Evolutionary conservation across 2,888 invertebrate genomes (phyloP), one percentile per base, ranked within the genome.

Genomic region (Anorthoa munda): DNA sequence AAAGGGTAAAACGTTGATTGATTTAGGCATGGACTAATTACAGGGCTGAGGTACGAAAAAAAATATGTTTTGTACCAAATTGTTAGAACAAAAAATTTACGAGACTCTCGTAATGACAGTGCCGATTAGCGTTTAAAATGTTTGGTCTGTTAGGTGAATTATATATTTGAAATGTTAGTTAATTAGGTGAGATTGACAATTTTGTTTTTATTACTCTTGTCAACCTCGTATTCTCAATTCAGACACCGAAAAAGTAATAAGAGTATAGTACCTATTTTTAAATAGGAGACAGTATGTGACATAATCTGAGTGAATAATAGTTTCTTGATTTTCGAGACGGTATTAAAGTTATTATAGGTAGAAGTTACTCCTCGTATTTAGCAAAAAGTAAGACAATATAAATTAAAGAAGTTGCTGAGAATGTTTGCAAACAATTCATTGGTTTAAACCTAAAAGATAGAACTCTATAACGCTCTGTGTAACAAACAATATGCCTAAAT

Each of bases 1-100:
- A 82, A 85, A 81, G 82, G 82, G 80, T 75, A 72, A 74, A 80
- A 78, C 81, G 86, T 84, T 82, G 86, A 86, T 86, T 86, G 86
- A 86, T 86, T 85, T 81, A 81, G 78, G 79, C 72, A 79, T 63
- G 66, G 72, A 79, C 84, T 85, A 86, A 86, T 86, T 86, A 86
- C 82, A 79, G 77, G 77, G 73, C 74, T 55, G 74, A 66, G 59
- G 76, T 75, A 83, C 66, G 65, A 77, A 79, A 86, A 82, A 84
- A 85, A 70, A 78, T 1, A 58, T 74, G 67, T 75, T 77, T 79
- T 72, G 67, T 80, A 81, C 71, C 23, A 72, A 81, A 77, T 75
- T 75, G 69, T 80, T 67, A 64, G 61, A 72, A 75, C 76, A 81
- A 81, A 86, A 79, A 76, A 73, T 48, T 18, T 77, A 81, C 71